These are phyloP conservation scores for Abrostola tripartita DNA, from an alignment of 2,888 invertebrate genomes.

Conservation along the genomic window DNA sequence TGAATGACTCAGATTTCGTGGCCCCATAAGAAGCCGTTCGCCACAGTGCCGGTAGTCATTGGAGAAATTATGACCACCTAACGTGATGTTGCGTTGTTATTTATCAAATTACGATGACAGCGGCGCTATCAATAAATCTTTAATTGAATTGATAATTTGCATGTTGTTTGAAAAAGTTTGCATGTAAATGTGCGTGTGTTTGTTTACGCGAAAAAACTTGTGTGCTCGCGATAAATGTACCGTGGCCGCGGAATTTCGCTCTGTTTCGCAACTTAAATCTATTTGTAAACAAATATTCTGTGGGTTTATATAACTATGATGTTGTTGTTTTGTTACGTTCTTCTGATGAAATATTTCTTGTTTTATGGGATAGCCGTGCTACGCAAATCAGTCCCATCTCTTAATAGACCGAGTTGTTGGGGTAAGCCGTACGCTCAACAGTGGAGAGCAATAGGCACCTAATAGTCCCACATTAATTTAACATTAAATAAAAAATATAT, in stretches of 20 bases:
- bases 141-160: constrained; percentile 43
- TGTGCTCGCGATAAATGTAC: constrained; percentile 1
- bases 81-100: constrained; percentile 20
- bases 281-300: constrained; percentile 28
- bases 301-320: constrained; percentile 31
- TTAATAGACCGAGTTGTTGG: no score
- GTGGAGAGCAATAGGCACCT: no score
- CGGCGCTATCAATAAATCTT: constrained; percentile 43
- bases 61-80: constrained; percentile 29
- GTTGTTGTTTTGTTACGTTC: constrained; percentile 11
- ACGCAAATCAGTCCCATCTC: no score
- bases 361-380: no score
- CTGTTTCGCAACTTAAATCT: constrained; percentile 9
- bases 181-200: constrained; percentile 19
- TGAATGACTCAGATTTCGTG: constrained; percentile 17
- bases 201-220: constrained; percentile 17
- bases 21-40: constrained; percentile 19
- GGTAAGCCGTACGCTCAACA: no score
- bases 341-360: neutral
- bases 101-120: constrained; percentile 33
- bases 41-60: constrained; percentile 30
- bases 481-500: no score
- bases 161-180: constrained; percentile 28
- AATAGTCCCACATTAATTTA: no score
- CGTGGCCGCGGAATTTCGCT: neutral